Conservation (phyloP, 2,113 vertebrate genomes). For the Pongo pygmaeus region DNA sequence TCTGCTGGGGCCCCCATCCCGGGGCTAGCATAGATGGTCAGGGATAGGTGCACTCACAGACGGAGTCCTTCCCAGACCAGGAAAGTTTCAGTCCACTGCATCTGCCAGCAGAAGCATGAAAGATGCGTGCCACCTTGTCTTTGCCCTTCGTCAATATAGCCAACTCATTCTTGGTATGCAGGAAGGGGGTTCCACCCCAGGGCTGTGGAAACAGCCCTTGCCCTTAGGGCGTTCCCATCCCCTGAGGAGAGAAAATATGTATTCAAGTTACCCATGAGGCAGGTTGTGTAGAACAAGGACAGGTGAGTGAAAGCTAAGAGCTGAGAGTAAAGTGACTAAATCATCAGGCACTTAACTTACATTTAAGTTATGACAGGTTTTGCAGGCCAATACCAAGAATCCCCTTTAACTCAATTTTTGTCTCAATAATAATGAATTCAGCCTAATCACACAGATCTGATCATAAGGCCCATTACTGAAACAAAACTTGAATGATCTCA, state of each 20-base stretch:
- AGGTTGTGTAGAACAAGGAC: background rate
- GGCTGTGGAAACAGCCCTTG: background rate
- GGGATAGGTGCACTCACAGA: background rate
- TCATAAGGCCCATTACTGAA: background rate
- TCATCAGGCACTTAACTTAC: background rate
- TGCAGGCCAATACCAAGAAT: background rate
- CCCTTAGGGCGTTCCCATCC: background rate
- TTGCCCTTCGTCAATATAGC: background rate
- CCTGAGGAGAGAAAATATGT: background rate
- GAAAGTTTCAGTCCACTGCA: background rate
- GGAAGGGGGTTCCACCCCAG: background rate
- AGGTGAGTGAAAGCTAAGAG: background rate
- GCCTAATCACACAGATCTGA: background rate
- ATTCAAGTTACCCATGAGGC: background rate
- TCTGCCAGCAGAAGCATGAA: background rate
- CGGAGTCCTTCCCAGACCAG: background rate
- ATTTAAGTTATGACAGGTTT: background rate
- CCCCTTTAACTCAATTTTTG: background rate
- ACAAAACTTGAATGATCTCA: constrained; percentile 26
- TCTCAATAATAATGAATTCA: background rate
- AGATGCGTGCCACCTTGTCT: background rate
- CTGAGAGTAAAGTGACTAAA: background rate
- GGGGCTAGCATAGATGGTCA: background rate
- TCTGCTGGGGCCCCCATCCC: background rate
- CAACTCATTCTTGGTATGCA: background rate